Percentiles rank a stretch among this genome's conserved stretches.
Conservation (phyloP, 2,113 vertebrate genomes). For the Andinoacara biseriatus region DNA sequence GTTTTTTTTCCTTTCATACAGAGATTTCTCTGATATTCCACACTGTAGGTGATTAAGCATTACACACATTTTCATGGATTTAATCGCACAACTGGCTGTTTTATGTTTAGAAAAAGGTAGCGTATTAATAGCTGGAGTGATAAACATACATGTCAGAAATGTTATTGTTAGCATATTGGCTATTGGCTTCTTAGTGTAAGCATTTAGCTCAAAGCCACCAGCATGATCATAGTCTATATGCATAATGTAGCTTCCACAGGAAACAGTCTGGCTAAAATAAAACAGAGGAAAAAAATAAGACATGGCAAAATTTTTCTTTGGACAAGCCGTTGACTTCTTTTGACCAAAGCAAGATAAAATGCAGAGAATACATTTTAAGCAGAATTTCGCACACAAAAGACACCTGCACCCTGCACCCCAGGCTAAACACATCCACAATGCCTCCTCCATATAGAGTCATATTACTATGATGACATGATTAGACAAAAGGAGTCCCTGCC, state of each 20-base stretch:
- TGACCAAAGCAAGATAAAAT: not conserved
- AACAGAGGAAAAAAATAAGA: not conserved
- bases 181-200: not conserved
- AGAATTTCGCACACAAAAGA: not conserved
- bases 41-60: not conserved
- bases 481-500: constrained; percentile 27
- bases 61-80: not conserved
- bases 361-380: constrained; percentile 1
- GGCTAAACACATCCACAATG: not conserved
- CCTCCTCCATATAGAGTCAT: not conserved
- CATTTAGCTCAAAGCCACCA: not conserved
- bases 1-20: not conserved
- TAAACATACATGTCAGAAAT: not conserved
- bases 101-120: not conserved
- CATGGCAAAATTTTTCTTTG: not conserved
- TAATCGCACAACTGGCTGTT: not conserved
- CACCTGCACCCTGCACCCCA: not conserved
- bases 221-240: not conserved
- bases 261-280: not conserved
- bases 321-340: constrained; percentile 2
- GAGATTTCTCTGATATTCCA: not conserved
- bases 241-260: not conserved
- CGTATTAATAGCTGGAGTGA: not conserved
- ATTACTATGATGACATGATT: constrained; percentile 24
- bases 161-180: not conserved